Percentiles rank a stretch among this genome's conserved stretches.
These are phyloP conservation scores for Oryctes rhinoceros DNA, from an alignment of 1,140 invertebrate genomes.

Conservation along the genomic window DNA sequence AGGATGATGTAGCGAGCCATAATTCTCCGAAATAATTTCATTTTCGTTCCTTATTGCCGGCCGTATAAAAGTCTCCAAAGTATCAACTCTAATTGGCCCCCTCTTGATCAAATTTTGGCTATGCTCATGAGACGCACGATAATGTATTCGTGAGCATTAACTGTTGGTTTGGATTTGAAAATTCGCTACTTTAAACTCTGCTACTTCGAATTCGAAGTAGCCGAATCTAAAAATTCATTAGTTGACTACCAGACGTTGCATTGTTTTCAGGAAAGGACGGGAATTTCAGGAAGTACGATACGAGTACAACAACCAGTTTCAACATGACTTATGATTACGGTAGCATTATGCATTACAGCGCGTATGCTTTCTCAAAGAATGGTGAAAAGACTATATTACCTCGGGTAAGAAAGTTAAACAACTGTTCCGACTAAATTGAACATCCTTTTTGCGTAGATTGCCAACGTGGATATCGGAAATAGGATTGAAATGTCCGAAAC, in stretches of 20 bases:
- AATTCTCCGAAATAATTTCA: too few relatives aligned
- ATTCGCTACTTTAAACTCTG: too few relatives aligned
- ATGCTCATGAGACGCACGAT: too few relatives aligned
- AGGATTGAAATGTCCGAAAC: conserved; percentile 33
- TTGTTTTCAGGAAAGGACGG: neutral
- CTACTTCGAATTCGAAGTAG: neutral
- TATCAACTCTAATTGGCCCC: too few relatives aligned
- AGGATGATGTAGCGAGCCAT: too few relatives aligned
- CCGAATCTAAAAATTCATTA: neutral
- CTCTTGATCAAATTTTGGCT: too few relatives aligned
- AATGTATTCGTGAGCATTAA: too few relatives aligned
- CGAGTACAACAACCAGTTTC: conserved; percentile 6
- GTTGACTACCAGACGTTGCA: too few relatives aligned
- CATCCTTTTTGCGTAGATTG: neutral
- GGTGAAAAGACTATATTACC: conserved; percentile 22
- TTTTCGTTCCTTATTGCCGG: too few relatives aligned
- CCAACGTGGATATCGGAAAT: conserved; percentile 20
- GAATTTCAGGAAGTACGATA: conserved; percentile 28
- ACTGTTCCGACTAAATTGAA: neutral
- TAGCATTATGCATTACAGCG: conserved; percentile 40
- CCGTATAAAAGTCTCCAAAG: too few relatives aligned
- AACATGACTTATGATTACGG: conserved; percentile 33
- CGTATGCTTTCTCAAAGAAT: conserved; percentile 35
- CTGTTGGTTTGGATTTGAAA: too few relatives aligned
- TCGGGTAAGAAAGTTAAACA: neutral